Evolutionary conservation across 2,113 vertebrate species (phyloP), one percentile per base, ranked within the genome.

Genomic region (Cyanocitta stelleri): DNA sequence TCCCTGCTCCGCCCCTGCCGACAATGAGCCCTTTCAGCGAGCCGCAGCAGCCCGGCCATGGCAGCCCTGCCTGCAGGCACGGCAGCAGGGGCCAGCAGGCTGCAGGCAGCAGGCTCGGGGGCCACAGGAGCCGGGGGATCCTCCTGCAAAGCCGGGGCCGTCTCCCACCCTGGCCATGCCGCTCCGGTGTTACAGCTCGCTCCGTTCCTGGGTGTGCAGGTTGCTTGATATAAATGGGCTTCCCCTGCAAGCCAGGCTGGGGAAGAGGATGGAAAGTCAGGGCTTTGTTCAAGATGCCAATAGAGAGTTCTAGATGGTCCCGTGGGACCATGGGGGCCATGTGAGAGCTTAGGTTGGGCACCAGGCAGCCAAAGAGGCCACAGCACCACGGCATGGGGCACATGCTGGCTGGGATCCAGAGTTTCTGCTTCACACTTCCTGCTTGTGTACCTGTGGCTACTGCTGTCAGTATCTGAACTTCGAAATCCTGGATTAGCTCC

Each of bases 11-110:
- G 1, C 9, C 16, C 43, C 43, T 2, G 8, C 46, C 29, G 5
- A 96, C 96, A 97, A 90, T 48, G 90, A 80, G 64, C 51, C 75
- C 89, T 95, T 96, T 96, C 91, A 96, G 88, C 33, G 37, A 48
- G n/a, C 75, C 5, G 10, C 43, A 26, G 22, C 77, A 15, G 67
- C 66, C 81, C 44, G 17, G 82, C 54, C 26, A 2, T 4, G 33
- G 63, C 30, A 5, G 52, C 52, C 43, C 54, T 66, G 89, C 58
- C 80, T 29, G 52, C 27, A 1, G 18, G 49, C 49, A 22, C 32
- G 64, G 54, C 88, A 64, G 80, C 3, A 1, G 74, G 54, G 46
- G 7, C 35, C 39, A 51, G 62, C 56, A 1, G 72, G 46, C 64
- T 7, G 63, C 74, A 13, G 74, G n/a, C 63, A 49, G 86, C 41